These are phyloP conservation scores for Psittacara wagleri DNA, from an alignment of 2,113 vertebrate species.

Conservation along the genomic window DNA sequence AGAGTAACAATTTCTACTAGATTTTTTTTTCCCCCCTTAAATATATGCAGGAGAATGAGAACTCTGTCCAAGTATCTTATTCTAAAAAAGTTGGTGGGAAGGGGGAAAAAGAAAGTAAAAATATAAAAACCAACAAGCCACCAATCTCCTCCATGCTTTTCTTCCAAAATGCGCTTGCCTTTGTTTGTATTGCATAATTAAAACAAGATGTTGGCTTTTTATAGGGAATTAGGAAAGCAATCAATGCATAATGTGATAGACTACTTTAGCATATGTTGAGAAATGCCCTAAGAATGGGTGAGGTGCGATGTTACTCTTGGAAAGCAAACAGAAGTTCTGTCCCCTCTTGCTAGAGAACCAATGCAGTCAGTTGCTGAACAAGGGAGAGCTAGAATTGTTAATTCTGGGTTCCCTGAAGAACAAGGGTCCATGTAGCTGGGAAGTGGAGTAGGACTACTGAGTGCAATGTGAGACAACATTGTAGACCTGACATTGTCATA, in stretches of 20 bases:
- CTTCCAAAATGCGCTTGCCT: background rate
- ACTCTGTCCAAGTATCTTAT: background rate
- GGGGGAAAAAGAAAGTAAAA: background rate
- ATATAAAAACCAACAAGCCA: background rate
- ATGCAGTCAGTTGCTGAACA: background rate
- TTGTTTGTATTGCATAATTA: conserved; percentile 41
- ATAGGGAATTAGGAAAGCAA: conserved; percentile 32
- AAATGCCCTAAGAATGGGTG: background rate
- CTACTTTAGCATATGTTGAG: conserved; percentile 12
- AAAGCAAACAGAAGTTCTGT: background rate
- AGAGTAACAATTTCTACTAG: background rate
- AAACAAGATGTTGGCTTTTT: conserved; percentile 29
- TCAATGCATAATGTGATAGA: background rate
- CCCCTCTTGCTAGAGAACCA: background rate
- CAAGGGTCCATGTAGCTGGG: accelerated
- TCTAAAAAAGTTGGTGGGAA: background rate
- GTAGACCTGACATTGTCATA: background rate
- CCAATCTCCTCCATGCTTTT: background rate
- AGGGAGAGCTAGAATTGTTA: background rate
- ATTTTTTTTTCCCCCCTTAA: background rate
- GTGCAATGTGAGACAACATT: accelerated
- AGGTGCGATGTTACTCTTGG: background rate
- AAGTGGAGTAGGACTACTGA: background rate
- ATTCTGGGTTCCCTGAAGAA: background rate
- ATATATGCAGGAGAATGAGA: background rate